Conservation (phyloP, 2,888 invertebrate genomes). For the Liopterus haemorrhoidalis region DNA sequence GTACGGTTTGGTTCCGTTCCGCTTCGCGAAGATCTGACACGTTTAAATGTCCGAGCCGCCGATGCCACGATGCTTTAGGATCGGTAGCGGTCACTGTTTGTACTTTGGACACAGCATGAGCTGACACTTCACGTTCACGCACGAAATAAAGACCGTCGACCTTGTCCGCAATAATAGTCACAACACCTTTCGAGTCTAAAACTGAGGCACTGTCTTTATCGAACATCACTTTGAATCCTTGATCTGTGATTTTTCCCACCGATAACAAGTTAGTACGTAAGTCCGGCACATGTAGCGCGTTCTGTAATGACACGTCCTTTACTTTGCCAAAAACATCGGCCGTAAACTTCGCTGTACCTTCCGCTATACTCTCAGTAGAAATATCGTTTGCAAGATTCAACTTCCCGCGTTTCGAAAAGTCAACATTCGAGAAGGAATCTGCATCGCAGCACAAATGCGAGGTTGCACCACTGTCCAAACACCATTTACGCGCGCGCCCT, state of each 20-base stretch:
- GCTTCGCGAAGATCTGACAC: neutral
- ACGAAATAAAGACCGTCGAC: neutral
- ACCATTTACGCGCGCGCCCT: conserved; percentile 2
- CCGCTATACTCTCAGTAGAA: conserved; percentile 6
- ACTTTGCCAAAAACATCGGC: too few species aligned
- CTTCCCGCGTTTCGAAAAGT: conserved; percentile 3
- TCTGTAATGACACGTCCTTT: too few species aligned
- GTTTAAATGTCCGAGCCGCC: conserved; percentile 5
- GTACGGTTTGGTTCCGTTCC: neutral
- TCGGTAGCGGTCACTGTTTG: neutral
- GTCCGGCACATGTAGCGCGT: too few species aligned
- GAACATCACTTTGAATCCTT: neutral
- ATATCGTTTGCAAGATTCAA: conserved; percentile 8
- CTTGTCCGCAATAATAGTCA: neutral
- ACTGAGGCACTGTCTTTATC: neutral
- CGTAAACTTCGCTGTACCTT: too few species aligned
- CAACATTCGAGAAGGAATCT: neutral
- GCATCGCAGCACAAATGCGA: conserved; percentile 10
- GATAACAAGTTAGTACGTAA: conserved; percentile 5
- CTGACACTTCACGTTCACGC: neutral
- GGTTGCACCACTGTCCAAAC: conserved; percentile 9
- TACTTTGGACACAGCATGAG: neutral
- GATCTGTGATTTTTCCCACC: conserved; percentile 13
- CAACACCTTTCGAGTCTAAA: too few species aligned
- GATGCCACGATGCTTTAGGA: neutral